phyloP scores from a whole-genome alignment of 2,113 vertebrate species.

The Carassius carassius region DNA sequence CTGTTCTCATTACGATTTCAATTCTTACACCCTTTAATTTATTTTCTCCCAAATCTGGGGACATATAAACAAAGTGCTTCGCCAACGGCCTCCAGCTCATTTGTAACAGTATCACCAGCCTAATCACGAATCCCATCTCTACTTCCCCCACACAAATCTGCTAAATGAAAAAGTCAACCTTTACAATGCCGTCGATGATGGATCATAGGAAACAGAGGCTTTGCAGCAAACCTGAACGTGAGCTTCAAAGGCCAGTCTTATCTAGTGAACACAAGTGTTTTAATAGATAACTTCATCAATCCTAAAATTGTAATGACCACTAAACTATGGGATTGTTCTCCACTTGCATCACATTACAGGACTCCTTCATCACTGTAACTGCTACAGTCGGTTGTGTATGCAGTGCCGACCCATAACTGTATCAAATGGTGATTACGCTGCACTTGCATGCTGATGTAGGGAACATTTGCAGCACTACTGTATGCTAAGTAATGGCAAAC shows the following conservation, averaged over 20 bases:
- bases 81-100: slow-evolving; percentile 44
- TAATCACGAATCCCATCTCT: slow-evolving; percentile 59
- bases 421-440: slow-evolving; percentile 48
- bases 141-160: slow-evolving; percentile 46
- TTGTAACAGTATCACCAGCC: slow-evolving; percentile 35
- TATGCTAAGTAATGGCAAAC: slow-evolving; percentile 33
- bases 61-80: slow-evolving; percentile 58
- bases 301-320: neutral
- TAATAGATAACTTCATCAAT: slow-evolving; percentile 16
- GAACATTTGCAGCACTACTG: neutral
- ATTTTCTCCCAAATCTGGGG: slow-evolving; percentile 50
- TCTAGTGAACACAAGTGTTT: neutral
- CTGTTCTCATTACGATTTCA: slow-evolving; percentile 53
- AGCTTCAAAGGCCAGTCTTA: neutral
- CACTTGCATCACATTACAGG: neutral
- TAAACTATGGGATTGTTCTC: neutral
- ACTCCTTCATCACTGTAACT: neutral
- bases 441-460: slow-evolving; percentile 30
- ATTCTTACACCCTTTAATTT: slow-evolving; percentile 52
- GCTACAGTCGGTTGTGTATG: neutral
- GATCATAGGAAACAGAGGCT: neutral
- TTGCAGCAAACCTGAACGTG: neutral
- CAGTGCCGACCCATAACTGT: neutral
- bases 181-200: slow-evolving; percentile 36
- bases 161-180: slow-evolving; percentile 50